Base-by-base conservation (phyloP, 1,140 invertebrate genomes). In the Caenorhabditis briggsae region DNA sequence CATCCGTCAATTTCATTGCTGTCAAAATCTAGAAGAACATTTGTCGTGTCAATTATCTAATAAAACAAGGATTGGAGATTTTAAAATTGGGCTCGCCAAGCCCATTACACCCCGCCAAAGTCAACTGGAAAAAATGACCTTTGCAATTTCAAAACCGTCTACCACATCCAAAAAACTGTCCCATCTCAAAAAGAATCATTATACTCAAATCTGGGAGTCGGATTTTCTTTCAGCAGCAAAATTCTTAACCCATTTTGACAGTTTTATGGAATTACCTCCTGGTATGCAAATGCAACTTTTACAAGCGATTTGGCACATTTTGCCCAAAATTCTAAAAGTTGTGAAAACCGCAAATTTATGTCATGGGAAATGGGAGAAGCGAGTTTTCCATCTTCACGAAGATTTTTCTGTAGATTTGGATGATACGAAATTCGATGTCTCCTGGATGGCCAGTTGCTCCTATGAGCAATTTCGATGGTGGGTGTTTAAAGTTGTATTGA, bases 271-370 rank as follows among this genome's bases (percentile, higher is more conserved):
- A n/a, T 46, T 70, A 11, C 64, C 64, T 43, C 11, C 16, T 16
- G 41, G 64, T 12, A 70, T 70, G 11, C 33, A 64, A 16, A 70
- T 70, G 64, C 64, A 70, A 70, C 41, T 70, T 43, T 41, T 70
- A 23, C 64, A 70, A 70, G 18, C 41, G 12, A 23, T 70, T 43
- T 70, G 64, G 64, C 64, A 70, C n/a, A 8, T 70, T 16, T 70
- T 33, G 64, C 11, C 64, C 5, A 5, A 14, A 1, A 18, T 70
- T 5, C 16, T 43, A 5, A 43, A 46, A 46, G 3, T 70, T 2
- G n/a, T 70, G 6, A 12, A 18, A 20, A 18, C 64, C 6, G 33
- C 64, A 33, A 33, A 33, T 33, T 33, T 33, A 3, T 33, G 33
- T 33, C 33, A 33, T 18, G 33, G 23, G 33, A 11, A 8, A 18